phyloP scores from a whole-genome alignment of 2,888 invertebrate genomes.

The Apotomis turbidana region DNA sequence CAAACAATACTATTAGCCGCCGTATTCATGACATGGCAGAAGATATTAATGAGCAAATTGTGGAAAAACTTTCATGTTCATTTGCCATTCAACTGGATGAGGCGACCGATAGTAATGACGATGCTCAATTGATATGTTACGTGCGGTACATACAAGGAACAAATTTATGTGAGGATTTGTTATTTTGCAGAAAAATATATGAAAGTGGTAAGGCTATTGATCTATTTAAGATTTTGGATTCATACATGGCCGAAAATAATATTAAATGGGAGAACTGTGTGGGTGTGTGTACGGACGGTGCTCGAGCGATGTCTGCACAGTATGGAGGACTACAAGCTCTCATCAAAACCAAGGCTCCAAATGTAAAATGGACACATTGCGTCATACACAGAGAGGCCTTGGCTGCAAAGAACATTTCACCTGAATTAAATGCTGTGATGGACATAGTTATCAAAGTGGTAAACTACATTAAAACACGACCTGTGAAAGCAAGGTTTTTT shows the following conservation, averaged over 20 bases:
- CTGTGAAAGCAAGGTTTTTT: conserved; percentile 39
- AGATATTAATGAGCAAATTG: conserved; percentile 48
- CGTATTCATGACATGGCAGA: conserved; percentile 53
- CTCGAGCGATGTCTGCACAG: conserved; percentile 35
- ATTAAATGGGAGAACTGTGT: conserved; percentile 48
- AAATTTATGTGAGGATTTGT: conserved; percentile 46
- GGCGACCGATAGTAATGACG: conserved; percentile 44
- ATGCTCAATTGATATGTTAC: conserved; percentile 47
- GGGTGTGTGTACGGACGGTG: conserved; percentile 49
- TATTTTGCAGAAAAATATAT: conserved; percentile 47
- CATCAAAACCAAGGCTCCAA: conserved; percentile 16
- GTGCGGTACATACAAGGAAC: conserved; percentile 45
- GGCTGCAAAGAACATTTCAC: too few relatives aligned
- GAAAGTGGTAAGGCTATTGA: conserved; percentile 45
- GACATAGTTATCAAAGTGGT: too few relatives aligned
- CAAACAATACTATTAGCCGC: conserved; percentile 54
- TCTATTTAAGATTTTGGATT: conserved; percentile 48
- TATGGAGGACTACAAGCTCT: conserved; percentile 29
- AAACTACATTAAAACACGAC: conserved; percentile 36
- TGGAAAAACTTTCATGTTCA: conserved; percentile 39
- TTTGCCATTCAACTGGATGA: conserved; percentile 48
- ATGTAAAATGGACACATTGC: conserved; percentile 14
- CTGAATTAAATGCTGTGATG: too few relatives aligned
- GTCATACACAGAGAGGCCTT: conserved; percentile 11
- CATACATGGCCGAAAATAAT: conserved; percentile 45